phyloP scores from a whole-genome alignment of 2,797 vertebrate genomes.

The Lates japonicus region DNA sequence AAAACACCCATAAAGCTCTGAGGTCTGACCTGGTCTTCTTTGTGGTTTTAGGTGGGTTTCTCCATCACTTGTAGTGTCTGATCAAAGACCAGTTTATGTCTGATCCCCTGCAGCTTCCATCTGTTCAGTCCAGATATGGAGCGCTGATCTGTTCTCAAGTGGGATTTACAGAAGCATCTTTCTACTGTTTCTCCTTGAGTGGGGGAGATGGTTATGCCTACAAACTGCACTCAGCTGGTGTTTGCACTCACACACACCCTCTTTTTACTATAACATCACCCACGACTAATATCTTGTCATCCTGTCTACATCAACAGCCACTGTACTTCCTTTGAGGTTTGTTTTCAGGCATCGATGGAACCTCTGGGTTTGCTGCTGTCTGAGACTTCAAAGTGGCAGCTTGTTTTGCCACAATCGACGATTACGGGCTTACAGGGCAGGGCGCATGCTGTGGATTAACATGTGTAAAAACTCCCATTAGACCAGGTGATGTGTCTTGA shows the following conservation, averaged over 20 bases:
- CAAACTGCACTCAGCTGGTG: conserved; percentile 22
- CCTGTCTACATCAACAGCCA: neutral
- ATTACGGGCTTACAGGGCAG: conserved; percentile 38
- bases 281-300: conserved; percentile 28
- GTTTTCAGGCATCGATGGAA: conserved; percentile 35
- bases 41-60: conserved; percentile 39
- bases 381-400: conserved; percentile 65
- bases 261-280: conserved; percentile 7
- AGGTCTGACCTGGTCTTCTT: conserved; percentile 50
- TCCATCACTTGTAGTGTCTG: neutral
- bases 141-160: neutral
- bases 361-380: conserved; percentile 22
- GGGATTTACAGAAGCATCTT: neutral
- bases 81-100: conserved; percentile 8
- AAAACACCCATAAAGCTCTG: conserved; percentile 44
- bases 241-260: conserved; percentile 15
- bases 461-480: conserved; percentile 30
- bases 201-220: conserved; percentile 31
- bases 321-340: conserved; percentile 23
- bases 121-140: neutral
- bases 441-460: conserved; percentile 50
- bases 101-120: conserved; percentile 1
- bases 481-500: conserved; percentile 58
- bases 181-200: conserved; percentile 10
- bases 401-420: conserved; percentile 58